Percentiles rank a stretch among this genome's conserved stretches.
phyloP scores from a whole-genome alignment of 2,888 invertebrate species.

The Sphecodes monilicornis region DNA sequence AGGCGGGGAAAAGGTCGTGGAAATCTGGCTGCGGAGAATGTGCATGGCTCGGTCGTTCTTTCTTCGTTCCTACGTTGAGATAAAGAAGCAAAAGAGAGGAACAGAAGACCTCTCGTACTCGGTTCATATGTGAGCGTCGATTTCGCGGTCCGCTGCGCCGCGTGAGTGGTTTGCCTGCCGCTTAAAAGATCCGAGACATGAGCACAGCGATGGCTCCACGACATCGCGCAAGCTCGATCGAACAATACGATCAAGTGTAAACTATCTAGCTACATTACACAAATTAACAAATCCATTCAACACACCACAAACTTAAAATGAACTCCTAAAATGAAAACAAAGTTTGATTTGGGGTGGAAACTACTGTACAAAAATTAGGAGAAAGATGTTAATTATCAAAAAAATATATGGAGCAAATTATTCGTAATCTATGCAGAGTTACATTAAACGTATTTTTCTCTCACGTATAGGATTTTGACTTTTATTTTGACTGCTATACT shows the following conservation, averaged over 20 bases:
- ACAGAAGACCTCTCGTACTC: constrained; percentile 70
- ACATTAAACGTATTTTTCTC: no score
- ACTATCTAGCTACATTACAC: background rate
- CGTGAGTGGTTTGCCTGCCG: constrained; percentile 81
- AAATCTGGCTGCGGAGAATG: constrained; percentile 58
- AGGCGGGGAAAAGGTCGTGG: constrained; percentile 61
- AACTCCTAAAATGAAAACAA: background rate
- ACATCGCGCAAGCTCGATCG: constrained; percentile 75
- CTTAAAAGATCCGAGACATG: constrained; percentile 77
- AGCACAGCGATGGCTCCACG: constrained; percentile 75
- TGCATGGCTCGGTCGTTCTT: constrained; percentile 57
- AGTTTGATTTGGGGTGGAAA: background rate
- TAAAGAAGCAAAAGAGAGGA: constrained; percentile 64
- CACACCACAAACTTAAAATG: background rate
- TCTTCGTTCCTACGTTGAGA: constrained; percentile 61
- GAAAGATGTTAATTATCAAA: background rate
- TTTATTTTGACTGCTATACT: no score
- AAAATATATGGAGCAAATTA: background rate
- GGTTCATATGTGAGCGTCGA: constrained; percentile 84
- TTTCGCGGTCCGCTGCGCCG: constrained; percentile 84
- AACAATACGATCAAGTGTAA: constrained; percentile 58
- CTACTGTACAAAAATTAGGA: background rate
- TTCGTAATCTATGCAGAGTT: background rate
- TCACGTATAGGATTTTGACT: background rate
- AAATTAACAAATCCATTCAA: background rate